phyloP scores from a whole-genome alignment of 2,888 invertebrate species.

The Griposia aprilina region DNA sequence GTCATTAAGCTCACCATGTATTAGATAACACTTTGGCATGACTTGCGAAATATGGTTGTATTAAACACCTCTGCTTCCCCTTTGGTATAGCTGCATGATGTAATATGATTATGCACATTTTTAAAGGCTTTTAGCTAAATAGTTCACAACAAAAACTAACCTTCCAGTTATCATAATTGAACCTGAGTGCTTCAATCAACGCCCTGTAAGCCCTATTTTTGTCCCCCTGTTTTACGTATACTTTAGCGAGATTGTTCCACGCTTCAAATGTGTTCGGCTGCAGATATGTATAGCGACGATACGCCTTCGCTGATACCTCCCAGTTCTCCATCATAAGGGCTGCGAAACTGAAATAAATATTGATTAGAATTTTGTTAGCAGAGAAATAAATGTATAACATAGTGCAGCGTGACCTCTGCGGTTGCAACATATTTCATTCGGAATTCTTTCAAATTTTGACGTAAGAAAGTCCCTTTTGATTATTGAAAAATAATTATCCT shows the following conservation, averaged over 20 bases:
- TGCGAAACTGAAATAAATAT: slow-evolving; percentile 90
- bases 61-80: neutral
- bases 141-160: slow-evolving; percentile 74
- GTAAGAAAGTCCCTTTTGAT: too few relatives aligned
- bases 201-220: slow-evolving; percentile 96
- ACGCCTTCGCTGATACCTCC: slow-evolving; percentile 95
- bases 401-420: neutral
- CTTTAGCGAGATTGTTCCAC: slow-evolving; percentile 99
- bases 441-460: too few relatives aligned
- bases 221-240: slow-evolving; percentile 96
- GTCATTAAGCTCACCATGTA: neutral
- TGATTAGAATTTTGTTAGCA: neutral
- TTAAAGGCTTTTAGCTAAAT: neutral
- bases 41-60: neutral
- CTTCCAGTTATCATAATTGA: slow-evolving; percentile 98
- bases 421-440: too few relatives aligned
- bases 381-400: neutral
- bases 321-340: slow-evolving; percentile 95
- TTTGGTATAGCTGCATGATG: neutral
- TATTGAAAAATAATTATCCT: neutral
- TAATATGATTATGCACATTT: neutral
- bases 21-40: neutral
- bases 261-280: slow-evolving; percentile 98
- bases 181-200: slow-evolving; percentile 96
- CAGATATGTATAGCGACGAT: slow-evolving; percentile 96